A percentile compares a stretch with the other conserved stretches of the same genome.
These are phyloP conservation scores for Zingel zingel DNA, from an alignment of 2,113 vertebrate genomes.

Conservation along the genomic window DNA sequence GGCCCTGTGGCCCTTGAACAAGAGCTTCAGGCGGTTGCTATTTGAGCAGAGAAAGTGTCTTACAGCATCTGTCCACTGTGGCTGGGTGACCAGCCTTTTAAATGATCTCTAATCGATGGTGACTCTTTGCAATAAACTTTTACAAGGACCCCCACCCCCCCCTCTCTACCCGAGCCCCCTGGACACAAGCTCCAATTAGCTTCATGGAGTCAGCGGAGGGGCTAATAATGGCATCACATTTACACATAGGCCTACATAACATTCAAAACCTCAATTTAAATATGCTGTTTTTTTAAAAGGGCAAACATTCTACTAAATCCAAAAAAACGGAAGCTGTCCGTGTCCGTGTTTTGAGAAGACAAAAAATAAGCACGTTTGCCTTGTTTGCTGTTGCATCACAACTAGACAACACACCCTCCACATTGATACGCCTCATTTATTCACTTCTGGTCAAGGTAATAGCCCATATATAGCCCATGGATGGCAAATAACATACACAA, in stretches of 20 bases:
- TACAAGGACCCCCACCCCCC: constrained; percentile 81
- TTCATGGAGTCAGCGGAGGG: constrained; percentile 55
- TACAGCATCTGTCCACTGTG: constrained; percentile 39
- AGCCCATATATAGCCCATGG: background rate
- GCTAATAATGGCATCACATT: constrained; percentile 25
- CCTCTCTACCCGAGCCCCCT: constrained; percentile 74
- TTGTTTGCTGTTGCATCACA: background rate
- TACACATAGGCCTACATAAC: background rate
- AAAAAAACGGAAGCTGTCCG: background rate
- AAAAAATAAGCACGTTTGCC: background rate
- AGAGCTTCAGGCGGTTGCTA: constrained; percentile 40
- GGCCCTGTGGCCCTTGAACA: constrained; percentile 48
- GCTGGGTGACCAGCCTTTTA: constrained; percentile 71
- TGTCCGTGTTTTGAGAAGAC: no score
- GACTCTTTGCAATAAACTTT: constrained; percentile 91
- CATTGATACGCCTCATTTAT: constrained; percentile 43
- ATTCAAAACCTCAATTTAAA: background rate
- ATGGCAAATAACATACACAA: constrained; percentile 20
- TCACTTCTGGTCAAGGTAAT: constrained; percentile 15
- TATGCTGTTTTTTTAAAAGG: background rate
- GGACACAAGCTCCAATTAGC: constrained; percentile 87
- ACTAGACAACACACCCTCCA: constrained; percentile 5
- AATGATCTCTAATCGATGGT: constrained; percentile 89
- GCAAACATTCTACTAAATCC: background rate
- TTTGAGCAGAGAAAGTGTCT: constrained; percentile 24